Evolutionary conservation across 2,113 vertebrate species (phyloP), one percentile per base, ranked within the genome.

Genomic region (Cichladusa arquata): DNA sequence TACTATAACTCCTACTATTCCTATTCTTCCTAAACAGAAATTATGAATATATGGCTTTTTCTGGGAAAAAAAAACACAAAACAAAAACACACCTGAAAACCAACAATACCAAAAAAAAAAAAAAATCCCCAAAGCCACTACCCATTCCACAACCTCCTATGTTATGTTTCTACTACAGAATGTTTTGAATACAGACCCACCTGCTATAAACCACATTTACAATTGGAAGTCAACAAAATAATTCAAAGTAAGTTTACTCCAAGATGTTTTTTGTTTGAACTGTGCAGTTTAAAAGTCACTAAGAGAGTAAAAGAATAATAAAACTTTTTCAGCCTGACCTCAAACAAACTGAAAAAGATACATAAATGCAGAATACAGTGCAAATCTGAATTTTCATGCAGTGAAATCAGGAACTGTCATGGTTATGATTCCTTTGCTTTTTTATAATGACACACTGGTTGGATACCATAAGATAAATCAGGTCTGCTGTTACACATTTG

Each of bases 111-210:
- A 45, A 45, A 44, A 19, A 44, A 44, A 14, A 34, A 71, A 56
- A 9, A 23, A 57, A 33, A 10, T 11, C 19, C 29, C 12, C 5
- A 11, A 36, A 85, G 36, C 14, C 29, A 72, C 17, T 31, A 36
- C 33, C 5, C 18, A 48, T 20, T 4, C 1, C 8, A 11, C 3
- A 23, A 24, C 2, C 4, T 6, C 9, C 13, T 25, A 2, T 8
- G 11, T 45, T 38, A 40, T 20, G 2, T 58, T 81, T 73, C 60
- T 45, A 3, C 26, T 24, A 28, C 24, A 62, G 26, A 66, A 54
- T 2, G 1, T 77, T 85, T 83, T 88, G 12, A 73, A 86, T 70
- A 31, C 20, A 91, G 86, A 86, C 7, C 24, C n/a, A 51, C 17
- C 53, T 66, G 28, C 60, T 51, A 25, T 45, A 94, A 86, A 83